A percentile compares a stretch with the other conserved stretches of the same genome.
phyloP scores from a whole-genome alignment of 2,888 invertebrate species.

The Parnassius mnemosyne region DNA sequence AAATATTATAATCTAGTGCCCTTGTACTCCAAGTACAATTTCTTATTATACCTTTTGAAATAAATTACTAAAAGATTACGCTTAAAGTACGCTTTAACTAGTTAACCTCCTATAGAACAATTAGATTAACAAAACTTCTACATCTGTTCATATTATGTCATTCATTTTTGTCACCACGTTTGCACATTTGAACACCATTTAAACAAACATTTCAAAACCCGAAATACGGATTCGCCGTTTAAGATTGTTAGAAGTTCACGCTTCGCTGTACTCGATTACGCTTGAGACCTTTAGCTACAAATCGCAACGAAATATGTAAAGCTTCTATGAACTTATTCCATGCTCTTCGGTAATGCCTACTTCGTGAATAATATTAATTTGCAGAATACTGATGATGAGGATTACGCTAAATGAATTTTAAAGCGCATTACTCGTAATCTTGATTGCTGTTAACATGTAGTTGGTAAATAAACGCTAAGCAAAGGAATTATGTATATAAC shows the following conservation, averaged over 20 bases:
- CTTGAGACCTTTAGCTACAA: constrained; percentile 15
- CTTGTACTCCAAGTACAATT: too few relatives aligned
- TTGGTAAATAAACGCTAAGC: neutral
- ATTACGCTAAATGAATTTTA: constrained; percentile 18
- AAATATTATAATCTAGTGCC: too few relatives aligned
- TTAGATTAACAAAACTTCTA: too few relatives aligned
- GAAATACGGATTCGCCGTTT: constrained; percentile 16
- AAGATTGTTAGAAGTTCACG: constrained; percentile 23
- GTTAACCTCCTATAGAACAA: too few relatives aligned
- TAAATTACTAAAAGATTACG: too few relatives aligned
- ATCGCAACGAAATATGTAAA: constrained; percentile 24
- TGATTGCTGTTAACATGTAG: constrained; percentile 6
- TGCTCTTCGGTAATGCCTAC: constrained; percentile 16
- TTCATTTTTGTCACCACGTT: neutral
- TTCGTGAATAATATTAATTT: constrained; percentile 25
- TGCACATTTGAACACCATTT: constrained; percentile 10
- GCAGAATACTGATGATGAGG: constrained; percentile 20
- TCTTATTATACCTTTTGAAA: too few relatives aligned
- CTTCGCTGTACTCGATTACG: constrained; percentile 23
- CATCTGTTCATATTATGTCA: too few relatives aligned
- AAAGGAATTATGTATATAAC: constrained; percentile 2
- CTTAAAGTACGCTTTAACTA: too few relatives aligned
- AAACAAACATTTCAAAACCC: constrained; percentile 15
- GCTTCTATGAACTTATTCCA: constrained; percentile 21
- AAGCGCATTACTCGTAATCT: constrained; percentile 12